Percentiles rank a stretch among this genome's conserved stretches.
Conservation (phyloP, 1,140 invertebrate genomes). For the Geopemphigus sp. region DNA sequence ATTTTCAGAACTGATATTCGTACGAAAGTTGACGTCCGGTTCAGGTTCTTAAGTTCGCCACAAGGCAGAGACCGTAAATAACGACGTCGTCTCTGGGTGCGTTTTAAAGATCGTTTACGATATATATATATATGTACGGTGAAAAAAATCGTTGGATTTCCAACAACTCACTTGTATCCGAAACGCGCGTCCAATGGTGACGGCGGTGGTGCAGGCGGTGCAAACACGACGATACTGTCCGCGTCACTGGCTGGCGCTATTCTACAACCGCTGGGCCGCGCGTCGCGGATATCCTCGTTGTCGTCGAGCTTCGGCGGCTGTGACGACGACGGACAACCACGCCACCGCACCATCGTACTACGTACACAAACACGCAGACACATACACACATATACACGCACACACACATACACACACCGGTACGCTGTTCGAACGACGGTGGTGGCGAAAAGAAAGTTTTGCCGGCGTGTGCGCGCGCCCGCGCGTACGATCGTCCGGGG, state of each 20-base stretch:
- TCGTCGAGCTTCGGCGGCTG: neutral
- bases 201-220: neutral
- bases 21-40: no score
- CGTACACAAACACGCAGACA: no score
- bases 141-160: no score
- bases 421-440: neutral
- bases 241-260: neutral
- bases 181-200: neutral
- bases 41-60: no score
- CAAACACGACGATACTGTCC: neutral
- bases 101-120: no score
- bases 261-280: neutral
- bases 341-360: neutral
- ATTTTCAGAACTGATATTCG: no score
- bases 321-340: neutral
- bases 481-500: conserved; percentile 18
- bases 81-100: no score
- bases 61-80: no score
- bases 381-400: no score
- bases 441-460: neutral
- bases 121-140: no score
- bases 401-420: no score
- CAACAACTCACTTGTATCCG: neutral
- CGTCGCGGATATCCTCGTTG: neutral
- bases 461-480: neutral